phyloP scores from a whole-genome alignment of 2,888 invertebrate species.

The Gnatocerus cornutus region DNA sequence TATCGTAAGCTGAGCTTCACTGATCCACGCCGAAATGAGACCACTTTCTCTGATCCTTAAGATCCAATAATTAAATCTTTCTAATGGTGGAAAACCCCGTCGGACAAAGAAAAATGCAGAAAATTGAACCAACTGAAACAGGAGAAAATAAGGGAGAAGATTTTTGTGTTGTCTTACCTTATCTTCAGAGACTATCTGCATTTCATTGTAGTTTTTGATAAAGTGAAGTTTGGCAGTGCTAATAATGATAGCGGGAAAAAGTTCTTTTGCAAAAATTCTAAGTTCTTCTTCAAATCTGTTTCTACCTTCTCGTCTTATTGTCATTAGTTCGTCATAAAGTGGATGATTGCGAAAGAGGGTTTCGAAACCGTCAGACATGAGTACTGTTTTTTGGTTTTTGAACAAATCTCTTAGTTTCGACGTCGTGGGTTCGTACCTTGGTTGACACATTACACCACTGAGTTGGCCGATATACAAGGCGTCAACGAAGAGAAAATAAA shows the following conservation, averaged over 20 bases:
- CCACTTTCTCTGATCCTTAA: constrained; percentile 5
- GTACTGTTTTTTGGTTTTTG: background rate
- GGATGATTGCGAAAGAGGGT: no score
- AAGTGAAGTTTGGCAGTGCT: no score
- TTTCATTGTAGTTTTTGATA: constrained; percentile 3
- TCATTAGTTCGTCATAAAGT: no score
- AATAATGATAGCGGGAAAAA: no score
- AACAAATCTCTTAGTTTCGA: background rate
- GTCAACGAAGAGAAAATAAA: background rate
- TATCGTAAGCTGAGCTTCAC: no score
- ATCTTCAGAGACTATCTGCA: background rate
- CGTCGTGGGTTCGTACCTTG: background rate
- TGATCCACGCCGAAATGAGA: background rate
- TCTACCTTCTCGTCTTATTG: no score
- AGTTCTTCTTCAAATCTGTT: background rate
- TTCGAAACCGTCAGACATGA: background rate
- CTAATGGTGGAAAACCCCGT: constrained; percentile 5
- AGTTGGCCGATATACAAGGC: background rate
- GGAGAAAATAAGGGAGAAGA: no score
- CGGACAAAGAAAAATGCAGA: background rate
- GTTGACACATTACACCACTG: background rate
- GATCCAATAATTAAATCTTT: background rate
- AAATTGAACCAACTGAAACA: background rate
- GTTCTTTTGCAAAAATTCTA: background rate
- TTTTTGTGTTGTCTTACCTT: no score